Evolutionary conservation across 2,797 vertebrate genomes (phyloP).

Genomic region (Helarctos malayanus): DNA sequence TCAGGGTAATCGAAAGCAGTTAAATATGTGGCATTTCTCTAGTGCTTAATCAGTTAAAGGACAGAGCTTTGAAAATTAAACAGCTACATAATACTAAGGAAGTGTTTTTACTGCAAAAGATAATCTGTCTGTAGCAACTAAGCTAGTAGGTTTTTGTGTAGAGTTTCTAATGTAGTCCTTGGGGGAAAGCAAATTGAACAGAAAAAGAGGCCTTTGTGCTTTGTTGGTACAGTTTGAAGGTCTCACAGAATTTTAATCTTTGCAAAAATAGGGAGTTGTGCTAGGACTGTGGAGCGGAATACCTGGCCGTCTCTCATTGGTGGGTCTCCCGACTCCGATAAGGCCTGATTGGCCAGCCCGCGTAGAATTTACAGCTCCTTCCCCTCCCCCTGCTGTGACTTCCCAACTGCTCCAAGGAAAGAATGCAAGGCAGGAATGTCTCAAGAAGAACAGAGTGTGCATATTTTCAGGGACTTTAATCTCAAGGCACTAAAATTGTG

Average conservation of each 20-base stretch:
- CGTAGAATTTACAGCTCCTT: constrained; percentile 67
- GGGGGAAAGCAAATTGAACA: constrained; percentile 12
- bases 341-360: not conserved
- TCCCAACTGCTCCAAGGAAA: constrained; percentile 81
- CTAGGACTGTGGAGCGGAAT: not conserved
- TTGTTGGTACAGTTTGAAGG: not conserved
- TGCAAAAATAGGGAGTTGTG: constrained; percentile 56
- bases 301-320: constrained; percentile 71
- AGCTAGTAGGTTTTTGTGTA: constrained; percentile 40
- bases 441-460: constrained; percentile 75
- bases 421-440: constrained; percentile 77
- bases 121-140: constrained; percentile 51
- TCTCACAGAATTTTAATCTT: not conserved
- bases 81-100: not conserved
- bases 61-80: constrained; percentile 50
- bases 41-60: not conserved
- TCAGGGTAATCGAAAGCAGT: not conserved
- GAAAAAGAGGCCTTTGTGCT: constrained; percentile 71
- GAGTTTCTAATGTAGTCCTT: constrained; percentile 12
- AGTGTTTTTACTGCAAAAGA: constrained; percentile 56
- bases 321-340: not conserved
- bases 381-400: not conserved
- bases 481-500: not conserved
- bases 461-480: constrained; percentile 77
- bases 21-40: constrained; percentile 25